Evolutionary conservation across 1,140 invertebrate genomes (phyloP).

Genomic region (Drosophila ambigua): DNA sequence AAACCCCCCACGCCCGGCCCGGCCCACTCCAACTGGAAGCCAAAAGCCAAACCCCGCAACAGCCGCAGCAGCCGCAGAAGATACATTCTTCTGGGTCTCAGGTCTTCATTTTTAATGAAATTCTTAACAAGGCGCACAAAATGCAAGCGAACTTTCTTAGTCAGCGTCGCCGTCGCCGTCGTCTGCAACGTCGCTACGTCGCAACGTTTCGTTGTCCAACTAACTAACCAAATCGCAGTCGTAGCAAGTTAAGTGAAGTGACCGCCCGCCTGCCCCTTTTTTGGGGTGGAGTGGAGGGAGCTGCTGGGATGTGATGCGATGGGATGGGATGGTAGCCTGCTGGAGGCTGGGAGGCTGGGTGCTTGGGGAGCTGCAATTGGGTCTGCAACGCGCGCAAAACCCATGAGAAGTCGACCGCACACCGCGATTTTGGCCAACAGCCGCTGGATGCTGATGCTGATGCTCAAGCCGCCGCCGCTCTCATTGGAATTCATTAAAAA

Average conservation of each 20-base stretch:
- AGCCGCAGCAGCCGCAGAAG: conserved; percentile 23
- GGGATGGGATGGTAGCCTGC: background rate
- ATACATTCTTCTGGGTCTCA: conserved; percentile 80
- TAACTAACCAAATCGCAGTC: conserved; percentile 78
- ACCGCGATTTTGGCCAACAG: conserved; percentile 71
- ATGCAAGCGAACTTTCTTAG: conserved; percentile 49
- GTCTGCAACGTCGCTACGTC: conserved; percentile 5
- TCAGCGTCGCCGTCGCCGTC: conserved; percentile 39
- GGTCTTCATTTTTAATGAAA: conserved; percentile 83
- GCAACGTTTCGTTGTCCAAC: conserved; percentile 50
- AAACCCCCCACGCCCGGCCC: no score
- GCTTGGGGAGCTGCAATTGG: conserved; percentile 51
- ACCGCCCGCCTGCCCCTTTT: conserved; percentile 75
- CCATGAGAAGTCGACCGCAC: conserved; percentile 74
- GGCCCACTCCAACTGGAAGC: no score
- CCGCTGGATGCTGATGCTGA: conserved; percentile 52
- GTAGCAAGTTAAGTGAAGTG: conserved; percentile 67
- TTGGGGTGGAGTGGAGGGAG: conserved; percentile 20
- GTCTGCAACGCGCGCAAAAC: conserved; percentile 23
- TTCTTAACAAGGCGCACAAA: conserved; percentile 83
- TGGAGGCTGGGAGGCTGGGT: conserved; percentile 7
- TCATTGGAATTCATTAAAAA: conserved; percentile 83
- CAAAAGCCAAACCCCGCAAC: no score
- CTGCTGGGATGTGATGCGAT: conserved; percentile 10
- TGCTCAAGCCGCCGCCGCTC: conserved; percentile 34